Evolutionary conservation across 2,797 vertebrate genomes (phyloP).

Genomic region (Lagorchestes hirsutus): DNA sequence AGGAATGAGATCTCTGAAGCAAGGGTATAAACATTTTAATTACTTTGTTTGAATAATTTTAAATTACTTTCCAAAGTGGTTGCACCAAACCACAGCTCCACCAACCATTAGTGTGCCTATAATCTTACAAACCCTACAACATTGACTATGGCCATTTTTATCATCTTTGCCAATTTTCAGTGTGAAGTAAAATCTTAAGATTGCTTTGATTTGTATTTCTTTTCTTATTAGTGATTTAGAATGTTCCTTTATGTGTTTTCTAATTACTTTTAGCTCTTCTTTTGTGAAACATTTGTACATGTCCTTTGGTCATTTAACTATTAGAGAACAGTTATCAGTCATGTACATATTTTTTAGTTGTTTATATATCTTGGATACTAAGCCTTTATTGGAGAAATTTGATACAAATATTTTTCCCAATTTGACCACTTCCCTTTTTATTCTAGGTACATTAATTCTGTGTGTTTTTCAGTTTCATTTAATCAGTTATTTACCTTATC

Average conservation of each 20-base stretch:
- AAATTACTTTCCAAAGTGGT: neutral
- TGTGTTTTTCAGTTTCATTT: neutral
- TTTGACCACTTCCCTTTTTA: neutral
- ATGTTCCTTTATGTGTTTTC: neutral
- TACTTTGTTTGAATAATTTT: neutral
- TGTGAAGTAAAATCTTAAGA: neutral
- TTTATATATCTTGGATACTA: neutral
- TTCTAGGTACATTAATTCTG: neutral
- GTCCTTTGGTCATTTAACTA: neutral
- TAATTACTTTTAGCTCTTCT: neutral
- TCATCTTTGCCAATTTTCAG: neutral
- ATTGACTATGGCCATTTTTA: neutral
- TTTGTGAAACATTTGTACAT: neutral
- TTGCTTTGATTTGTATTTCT: neutral
- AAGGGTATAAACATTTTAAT: neutral
- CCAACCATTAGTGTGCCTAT: neutral
- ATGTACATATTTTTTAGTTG: neutral
- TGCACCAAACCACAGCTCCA: neutral
- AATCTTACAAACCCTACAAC: neutral
- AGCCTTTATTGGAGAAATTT: neutral
- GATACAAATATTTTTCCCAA: neutral
- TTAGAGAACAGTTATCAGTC: neutral
- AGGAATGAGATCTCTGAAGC: neutral
- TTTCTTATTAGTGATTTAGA: neutral
- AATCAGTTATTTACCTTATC: neutral